Evolutionary conservation across 37 sponge, comb jelly and placozoan species (phyloP).

Genomic region (Halichondria panicea): DNA sequence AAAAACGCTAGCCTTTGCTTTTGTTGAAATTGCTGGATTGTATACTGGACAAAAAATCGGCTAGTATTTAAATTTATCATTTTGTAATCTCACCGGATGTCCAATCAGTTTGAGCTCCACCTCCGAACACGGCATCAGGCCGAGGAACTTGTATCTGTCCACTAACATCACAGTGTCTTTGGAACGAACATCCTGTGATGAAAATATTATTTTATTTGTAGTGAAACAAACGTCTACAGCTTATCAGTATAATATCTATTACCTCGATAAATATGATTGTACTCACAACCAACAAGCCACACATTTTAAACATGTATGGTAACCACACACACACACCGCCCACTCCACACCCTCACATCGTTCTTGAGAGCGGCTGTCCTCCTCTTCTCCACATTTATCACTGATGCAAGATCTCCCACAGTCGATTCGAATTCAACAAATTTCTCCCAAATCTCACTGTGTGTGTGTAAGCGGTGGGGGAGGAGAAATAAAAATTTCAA

Average conservation of each 20-base stretch:
- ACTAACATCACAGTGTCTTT: conserved; percentile 71
- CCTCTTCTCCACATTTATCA: conserved; percentile 89
- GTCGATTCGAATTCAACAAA: conserved; percentile 87
- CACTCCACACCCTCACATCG: conserved; percentile 5
- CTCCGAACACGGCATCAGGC: conserved; percentile 80
- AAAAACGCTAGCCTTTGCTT: too few species aligned
- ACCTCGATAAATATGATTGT: too few species aligned
- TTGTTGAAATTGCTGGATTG: too few species aligned
- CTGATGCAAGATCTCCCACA: conserved; percentile 86
- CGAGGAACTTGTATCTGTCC: conserved; percentile 91
- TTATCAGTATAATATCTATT: neutral
- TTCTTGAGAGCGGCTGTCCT: conserved; percentile 52
- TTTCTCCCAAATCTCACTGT: conserved; percentile 78
- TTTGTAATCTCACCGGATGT: conserved; percentile 87
- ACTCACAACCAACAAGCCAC: too few species aligned
- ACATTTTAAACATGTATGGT: too few species aligned
- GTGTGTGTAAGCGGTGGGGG: too few species aligned
- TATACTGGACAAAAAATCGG: too few species aligned
- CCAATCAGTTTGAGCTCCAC: conserved; percentile 86
- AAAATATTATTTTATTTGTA: neutral
- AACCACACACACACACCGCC: neutral
- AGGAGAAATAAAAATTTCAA: too few species aligned
- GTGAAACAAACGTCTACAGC: neutral
- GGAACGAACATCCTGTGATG: conserved; percentile 22
- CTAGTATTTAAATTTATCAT: too few species aligned